Base-by-base conservation (phyloP, 2,113 vertebrate genomes). In the Boulengeromyrus knoepffleri region DNA sequence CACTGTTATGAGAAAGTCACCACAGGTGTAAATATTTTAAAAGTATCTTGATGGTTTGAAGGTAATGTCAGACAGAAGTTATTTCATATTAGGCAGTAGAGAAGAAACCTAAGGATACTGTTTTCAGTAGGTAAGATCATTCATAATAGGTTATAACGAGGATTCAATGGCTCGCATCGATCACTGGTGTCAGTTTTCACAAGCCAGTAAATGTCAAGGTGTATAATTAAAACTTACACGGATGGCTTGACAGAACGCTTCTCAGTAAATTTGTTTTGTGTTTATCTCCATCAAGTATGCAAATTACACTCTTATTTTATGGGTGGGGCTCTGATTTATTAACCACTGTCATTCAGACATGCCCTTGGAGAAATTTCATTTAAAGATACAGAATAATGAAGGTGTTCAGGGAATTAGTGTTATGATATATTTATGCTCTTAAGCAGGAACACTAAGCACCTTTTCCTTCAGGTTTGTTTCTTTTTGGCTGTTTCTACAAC, bases 1-100 rank as follows among this genome's bases (percentile, higher is more conserved):
- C 93, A 92, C 62, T 47, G 77, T 83, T 90, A 88, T 87, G 42
- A 88, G 39, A 85, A 85, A 85, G 17, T 42, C 36, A 80, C 36
- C 74, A 42, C 31, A 80, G 74, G 36, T 80, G 74, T 80, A 19
- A 80, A 52, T 50, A 52, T 87, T 87, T 49, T 87, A 27, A 87
- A 50, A 87, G 85, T 12, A 52, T 87, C 27, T 19, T 5, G 6
- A 52, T 87, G n/a, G 49, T 52, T 87, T 53, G 85, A 85, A 47
- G 21, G 46, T 21, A 45, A 27, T 85, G 83, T 47, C 45, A n/a
- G 17, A 47, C n/a, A 85, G 9, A 42, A 42, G 21, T n/a, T 10
- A 85, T 49, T 49, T 46, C 83, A 8, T 85, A 46, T 49, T 49
- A 19, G 74, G 36, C 70, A 77, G 31, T 77, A 31, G 36, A 39